Evolutionary conservation across 2,113 vertebrate species (phyloP).

Genomic region (Phodopus roborovskii): DNA sequence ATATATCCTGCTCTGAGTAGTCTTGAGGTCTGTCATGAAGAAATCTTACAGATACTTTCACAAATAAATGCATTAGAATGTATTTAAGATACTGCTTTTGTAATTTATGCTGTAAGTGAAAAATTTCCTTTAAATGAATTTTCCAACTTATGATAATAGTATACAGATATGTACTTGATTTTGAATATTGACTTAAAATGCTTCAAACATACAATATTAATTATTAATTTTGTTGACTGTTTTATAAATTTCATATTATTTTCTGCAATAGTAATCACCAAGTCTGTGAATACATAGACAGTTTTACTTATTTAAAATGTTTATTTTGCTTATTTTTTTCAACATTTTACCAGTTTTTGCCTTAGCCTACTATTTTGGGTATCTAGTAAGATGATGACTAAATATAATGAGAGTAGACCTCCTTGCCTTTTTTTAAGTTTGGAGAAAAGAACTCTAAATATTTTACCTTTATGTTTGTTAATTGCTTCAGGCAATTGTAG

Average conservation of each 20-base stretch:
- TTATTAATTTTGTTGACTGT: neutral
- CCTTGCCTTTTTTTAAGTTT: neutral
- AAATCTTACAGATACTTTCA: neutral
- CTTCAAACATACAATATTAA: neutral
- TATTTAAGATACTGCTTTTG: slow-evolving; percentile 1
- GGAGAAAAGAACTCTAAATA: neutral
- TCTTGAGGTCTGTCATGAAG: neutral
- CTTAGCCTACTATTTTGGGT: neutral
- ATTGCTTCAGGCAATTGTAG: neutral
- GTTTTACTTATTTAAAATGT: neutral
- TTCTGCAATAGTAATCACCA: neutral
- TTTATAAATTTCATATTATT: neutral
- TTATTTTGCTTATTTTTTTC: neutral
- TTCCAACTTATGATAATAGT: neutral
- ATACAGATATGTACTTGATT: neutral
- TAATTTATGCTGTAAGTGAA: slow-evolving; percentile 17
- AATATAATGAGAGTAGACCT: neutral
- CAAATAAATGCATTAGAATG: neutral
- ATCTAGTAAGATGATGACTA: neutral
- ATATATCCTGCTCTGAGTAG: neutral
- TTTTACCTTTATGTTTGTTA: neutral
- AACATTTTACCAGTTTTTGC: neutral
- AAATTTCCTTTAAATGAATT: slow-evolving; percentile 15
- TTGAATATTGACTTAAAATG: neutral
- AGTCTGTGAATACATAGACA: neutral